Evolutionary conservation across 2,797 vertebrate genomes (phyloP).

Genomic region (Lepilemur ruficaudatus): DNA sequence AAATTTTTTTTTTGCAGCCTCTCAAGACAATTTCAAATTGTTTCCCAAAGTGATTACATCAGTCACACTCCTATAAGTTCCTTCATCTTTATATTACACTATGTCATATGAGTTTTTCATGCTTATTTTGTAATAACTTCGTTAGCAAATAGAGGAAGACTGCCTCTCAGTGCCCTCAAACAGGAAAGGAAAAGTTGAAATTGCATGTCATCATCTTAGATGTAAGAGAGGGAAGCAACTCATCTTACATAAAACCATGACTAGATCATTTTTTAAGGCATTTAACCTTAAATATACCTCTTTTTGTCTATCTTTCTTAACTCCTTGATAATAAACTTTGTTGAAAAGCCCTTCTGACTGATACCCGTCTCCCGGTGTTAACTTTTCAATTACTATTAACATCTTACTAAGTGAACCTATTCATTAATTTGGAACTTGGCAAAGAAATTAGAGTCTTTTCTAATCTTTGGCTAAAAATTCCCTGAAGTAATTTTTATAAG

Average conservation of each 20-base stretch:
- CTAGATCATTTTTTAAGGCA: neutral
- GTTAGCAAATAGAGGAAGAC: neutral
- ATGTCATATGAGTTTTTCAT: neutral
- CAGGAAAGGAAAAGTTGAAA: neutral
- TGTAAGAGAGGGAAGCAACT: neutral
- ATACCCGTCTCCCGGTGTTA: neutral
- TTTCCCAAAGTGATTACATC: neutral
- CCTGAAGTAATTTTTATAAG: neutral
- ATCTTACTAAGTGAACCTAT: neutral
- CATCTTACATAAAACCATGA: neutral
- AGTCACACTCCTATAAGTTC: neutral
- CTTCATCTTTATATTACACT: neutral
- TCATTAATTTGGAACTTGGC: conserved; percentile 22
- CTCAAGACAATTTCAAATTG: neutral
- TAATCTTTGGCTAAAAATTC: neutral
- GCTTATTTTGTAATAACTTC: neutral
- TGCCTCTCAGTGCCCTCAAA: neutral
- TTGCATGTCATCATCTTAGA: neutral
- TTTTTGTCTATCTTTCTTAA: neutral
- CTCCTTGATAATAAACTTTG: conserved; percentile 3
- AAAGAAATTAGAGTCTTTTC: neutral
- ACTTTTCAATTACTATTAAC: neutral
- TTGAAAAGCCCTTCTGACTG: neutral
- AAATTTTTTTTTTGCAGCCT: neutral
- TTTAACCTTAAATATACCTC: neutral